Conservation (phyloP, 1,140 invertebrate species). For the Meloidogyne exigua region DNA sequence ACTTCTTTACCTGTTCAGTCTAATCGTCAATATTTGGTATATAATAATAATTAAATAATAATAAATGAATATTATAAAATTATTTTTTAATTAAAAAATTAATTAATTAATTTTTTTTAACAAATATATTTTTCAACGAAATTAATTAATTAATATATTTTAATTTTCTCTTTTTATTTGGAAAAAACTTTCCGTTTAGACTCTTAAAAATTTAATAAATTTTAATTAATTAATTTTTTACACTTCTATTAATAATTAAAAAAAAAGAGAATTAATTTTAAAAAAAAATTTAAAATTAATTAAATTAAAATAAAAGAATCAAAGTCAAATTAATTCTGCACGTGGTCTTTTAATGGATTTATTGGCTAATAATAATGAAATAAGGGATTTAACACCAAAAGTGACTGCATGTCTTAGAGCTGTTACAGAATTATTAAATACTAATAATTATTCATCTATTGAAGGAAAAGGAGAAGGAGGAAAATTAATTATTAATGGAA, state of each 20-base stretch:
- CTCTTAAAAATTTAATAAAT: not conserved
- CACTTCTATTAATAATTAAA: too few species aligned
- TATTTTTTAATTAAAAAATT: too few species aligned
- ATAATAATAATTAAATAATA: too few species aligned
- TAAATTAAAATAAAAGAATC: constrained; percentile 4
- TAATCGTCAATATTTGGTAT: constrained; percentile 23
- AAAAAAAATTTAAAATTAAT: too few species aligned
- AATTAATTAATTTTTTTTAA: too few species aligned
- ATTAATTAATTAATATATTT: too few species aligned
- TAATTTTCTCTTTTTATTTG: too few species aligned
- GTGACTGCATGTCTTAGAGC: constrained; percentile 26
- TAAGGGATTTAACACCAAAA: constrained; percentile 18
- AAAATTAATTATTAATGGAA: not conserved
- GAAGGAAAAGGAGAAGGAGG: too few species aligned
- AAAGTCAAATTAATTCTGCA: constrained; percentile 30
- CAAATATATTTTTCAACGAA: too few species aligned
- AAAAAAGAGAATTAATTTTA: not conserved
- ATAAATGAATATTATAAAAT: too few species aligned
- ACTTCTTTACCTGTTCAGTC: constrained; percentile 23
- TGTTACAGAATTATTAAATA: constrained; percentile 18
- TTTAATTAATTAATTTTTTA: not conserved
- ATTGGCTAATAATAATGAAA: constrained; percentile 12
- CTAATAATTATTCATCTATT: constrained; percentile 3
- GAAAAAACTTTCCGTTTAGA: not conserved
- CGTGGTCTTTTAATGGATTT: constrained; percentile 31